Base-by-base conservation (phyloP, 2,888 invertebrate species). In the Argyresthia goedartella region DNA sequence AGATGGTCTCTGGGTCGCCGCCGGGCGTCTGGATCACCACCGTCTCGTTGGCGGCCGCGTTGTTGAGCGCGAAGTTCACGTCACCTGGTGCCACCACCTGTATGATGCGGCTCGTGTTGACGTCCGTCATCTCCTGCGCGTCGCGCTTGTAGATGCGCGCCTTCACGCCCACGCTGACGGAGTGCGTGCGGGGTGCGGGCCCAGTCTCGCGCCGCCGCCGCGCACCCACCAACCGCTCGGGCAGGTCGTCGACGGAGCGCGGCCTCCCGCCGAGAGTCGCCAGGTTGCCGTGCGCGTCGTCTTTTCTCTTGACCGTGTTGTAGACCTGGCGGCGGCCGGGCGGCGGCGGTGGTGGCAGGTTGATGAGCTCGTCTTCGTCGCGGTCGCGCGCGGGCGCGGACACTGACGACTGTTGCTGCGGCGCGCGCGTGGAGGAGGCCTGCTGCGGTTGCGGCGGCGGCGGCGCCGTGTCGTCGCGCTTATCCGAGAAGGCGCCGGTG, bases 41-140 rank as follows among this genome's bases (percentile, higher is more conserved):
- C 8, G 95, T 95, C 80, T 95, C 94, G 74, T 96, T 95, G 65
- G 89, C 92, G 58, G 91, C 89, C 42, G 90, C 90, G 58, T 91
- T 90, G 67, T 95, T 95, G 51, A 97, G 85, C 16, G 95, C 95
- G 74, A 97, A 96, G 72, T 96, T 96, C 1, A 96, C 93, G 78
- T 97, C 96, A 42, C 96, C 95, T 0, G 95, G 94, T n/a, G 96
- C 95, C 11, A 97, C 96, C 15, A 97, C 97, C 76, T 95, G 95
- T 66, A 96, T 96, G 57, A 89, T 94, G 69, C 95, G 89, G 82
- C 95, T 95, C 60, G 96, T 95, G 71, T 95, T 95, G 34, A 96
- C 95, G 70, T 95, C 95, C 57, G 95, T 95, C 95, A 96, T 95
- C 80, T 96, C 95, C 77, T 95, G 94, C 54, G 95, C 91, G 61